These are phyloP conservation scores for Brachionus plicatilis DNA, from an alignment of 1,140 invertebrate genomes.

Conservation along the genomic window DNA sequence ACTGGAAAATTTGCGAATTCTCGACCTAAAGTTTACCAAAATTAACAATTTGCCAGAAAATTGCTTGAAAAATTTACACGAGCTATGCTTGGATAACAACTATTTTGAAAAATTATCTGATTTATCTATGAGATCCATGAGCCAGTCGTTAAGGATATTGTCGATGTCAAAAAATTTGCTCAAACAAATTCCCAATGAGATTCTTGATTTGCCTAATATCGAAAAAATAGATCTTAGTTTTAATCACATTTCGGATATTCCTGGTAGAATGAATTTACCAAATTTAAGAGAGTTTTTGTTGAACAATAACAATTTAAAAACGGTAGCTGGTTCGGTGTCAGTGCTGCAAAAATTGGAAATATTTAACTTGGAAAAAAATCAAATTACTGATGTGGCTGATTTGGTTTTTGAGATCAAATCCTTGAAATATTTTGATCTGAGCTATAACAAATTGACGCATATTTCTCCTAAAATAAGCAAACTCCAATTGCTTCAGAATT, in stretches of 20 bases:
- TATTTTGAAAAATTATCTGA: slow-evolving; percentile 49
- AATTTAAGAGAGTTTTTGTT: slow-evolving; percentile 19
- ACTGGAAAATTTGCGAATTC: slow-evolving; percentile 47
- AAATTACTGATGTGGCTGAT: slow-evolving; percentile 46
- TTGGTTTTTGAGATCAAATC: slow-evolving; percentile 47
- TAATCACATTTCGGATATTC: slow-evolving; percentile 49
- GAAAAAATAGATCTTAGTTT: slow-evolving; percentile 46
- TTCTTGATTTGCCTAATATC: slow-evolving; percentile 47
- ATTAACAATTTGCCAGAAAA: slow-evolving; percentile 53
- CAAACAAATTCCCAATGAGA: slow-evolving; percentile 46
- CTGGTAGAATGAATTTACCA: slow-evolving; percentile 45
- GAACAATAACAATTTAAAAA: neutral
- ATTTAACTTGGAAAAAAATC: slow-evolving; percentile 51
- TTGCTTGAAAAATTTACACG: slow-evolving; percentile 46
- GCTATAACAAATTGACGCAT: slow-evolving; percentile 47
- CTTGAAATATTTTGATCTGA: slow-evolving; percentile 47
- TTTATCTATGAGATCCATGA: neutral
- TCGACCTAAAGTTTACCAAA: slow-evolving; percentile 53
- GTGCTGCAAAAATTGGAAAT: slow-evolving; percentile 43
- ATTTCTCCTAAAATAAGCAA: slow-evolving; percentile 47
- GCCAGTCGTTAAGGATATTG: slow-evolving; percentile 45
- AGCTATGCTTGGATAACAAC: slow-evolving; percentile 51
- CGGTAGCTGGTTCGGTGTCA: neutral
- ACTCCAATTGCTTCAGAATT: slow-evolving; percentile 44
- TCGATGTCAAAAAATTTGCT: slow-evolving; percentile 52